Base-by-base conservation (phyloP, 2,888 invertebrate species). In the Noctua pronuba region DNA sequence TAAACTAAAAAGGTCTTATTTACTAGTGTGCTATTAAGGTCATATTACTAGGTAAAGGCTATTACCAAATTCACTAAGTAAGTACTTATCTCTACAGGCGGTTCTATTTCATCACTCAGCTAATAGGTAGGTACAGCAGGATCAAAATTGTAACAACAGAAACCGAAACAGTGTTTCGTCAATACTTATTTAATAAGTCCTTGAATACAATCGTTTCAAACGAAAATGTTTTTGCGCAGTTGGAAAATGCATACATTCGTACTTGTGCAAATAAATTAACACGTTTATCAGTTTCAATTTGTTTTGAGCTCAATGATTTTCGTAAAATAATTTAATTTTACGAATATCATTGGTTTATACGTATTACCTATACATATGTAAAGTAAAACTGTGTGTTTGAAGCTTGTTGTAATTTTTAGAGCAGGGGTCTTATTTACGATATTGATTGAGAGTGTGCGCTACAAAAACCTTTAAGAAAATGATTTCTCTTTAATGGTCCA, bases 181-280 rank as follows among this genome's bases (percentile, higher is more conserved):
- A 80, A 46, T 75, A 84, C 46, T 60, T 72, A 58, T 60, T 49
- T 35, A 66, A 72, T 13, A 60, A 75, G 75, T 75, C 79, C 86
- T 84, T 84, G 86, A 86, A 62, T 21, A 78, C 44, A 71, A 67
- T 58, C 31, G 58, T 58, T 60, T 64, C 16, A 44, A 77, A 82
- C 31, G 52, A 75, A 62, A 58, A 73, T 52, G 35, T 81, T 52
- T 71, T 70, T 82, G 75, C 73, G 70, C 86, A 84, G 74, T 75
- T 79, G 70, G 38, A 70, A 74, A 70, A 73, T 73, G 62, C 66
- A 84, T 24, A 75, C 46, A 55, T 60, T 46, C n/a, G 46, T 41
- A 64, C 21, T 65, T 79, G 38, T 74, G 28, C 74, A 75, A 84
- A 84, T 84, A 79, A n/a, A 24, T 69, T 58, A 52, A 62, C 72